Evolutionary conservation across 2,888 invertebrate species (phyloP).

Genomic region (Neelides folsomi): DNA sequence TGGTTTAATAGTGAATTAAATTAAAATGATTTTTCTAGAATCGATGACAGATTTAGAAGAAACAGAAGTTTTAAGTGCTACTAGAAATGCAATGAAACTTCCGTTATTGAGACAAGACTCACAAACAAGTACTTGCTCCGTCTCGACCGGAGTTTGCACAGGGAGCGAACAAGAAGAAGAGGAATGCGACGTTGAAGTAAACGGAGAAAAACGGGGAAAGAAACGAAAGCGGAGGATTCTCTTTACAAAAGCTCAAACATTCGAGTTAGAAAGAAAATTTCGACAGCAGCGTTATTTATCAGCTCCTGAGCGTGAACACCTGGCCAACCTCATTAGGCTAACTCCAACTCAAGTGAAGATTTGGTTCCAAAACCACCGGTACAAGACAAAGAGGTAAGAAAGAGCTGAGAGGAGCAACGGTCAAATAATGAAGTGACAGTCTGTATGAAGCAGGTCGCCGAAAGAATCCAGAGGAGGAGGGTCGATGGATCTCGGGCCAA

Average conservation of each 20-base stretch:
- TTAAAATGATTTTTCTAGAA: no score
- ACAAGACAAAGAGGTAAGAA: slow-evolving; percentile 29
- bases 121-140: slow-evolving; percentile 18
- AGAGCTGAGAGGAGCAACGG: background rate
- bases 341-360: slow-evolving; percentile 80
- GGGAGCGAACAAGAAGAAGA: slow-evolving; percentile 21
- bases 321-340: slow-evolving; percentile 83
- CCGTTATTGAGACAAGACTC: slow-evolving; percentile 25
- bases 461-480: slow-evolving; percentile 3
- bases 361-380: slow-evolving; percentile 33
- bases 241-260: slow-evolving; percentile 95
- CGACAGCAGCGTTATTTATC: slow-evolving; percentile 91
- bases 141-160: slow-evolving; percentile 13
- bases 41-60: no score
- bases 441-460: slow-evolving; percentile 13
- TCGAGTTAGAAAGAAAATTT: slow-evolving; percentile 86
- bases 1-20: no score
- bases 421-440: slow-evolving; percentile 3
- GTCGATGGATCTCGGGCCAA: slow-evolving; percentile 2
- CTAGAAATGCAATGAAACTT: background rate
- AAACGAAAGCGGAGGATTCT: slow-evolving; percentile 90
- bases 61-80: no score
- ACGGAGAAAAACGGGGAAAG: slow-evolving; percentile 47
- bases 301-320: slow-evolving; percentile 91
- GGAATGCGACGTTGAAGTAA: slow-evolving; percentile 4